phyloP scores from a whole-genome alignment of 2,113 vertebrate species.

The Arizona elegans region DNA sequence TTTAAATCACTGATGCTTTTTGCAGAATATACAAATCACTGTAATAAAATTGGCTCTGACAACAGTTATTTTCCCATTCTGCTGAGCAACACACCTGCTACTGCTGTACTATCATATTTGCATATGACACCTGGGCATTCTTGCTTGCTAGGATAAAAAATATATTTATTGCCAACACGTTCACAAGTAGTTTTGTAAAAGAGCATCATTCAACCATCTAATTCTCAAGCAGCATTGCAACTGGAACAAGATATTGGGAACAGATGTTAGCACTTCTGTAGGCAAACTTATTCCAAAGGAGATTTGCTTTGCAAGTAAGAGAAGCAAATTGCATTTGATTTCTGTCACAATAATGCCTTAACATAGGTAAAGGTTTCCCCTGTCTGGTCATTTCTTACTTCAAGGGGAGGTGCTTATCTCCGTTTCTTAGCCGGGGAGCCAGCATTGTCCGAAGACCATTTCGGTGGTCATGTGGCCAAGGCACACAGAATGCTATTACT shows the following conservation, averaged over 20 bases:
- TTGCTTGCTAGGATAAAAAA: background rate
- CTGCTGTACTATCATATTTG: background rate
- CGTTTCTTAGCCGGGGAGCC: background rate
- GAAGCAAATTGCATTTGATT: background rate
- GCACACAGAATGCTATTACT: background rate
- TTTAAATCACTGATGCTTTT: background rate
- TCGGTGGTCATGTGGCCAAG: background rate
- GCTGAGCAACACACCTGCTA: background rate
- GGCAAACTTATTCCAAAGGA: background rate
- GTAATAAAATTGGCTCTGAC: background rate
- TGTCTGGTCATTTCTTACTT: background rate
- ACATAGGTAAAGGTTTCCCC: background rate
- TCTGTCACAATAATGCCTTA: background rate
- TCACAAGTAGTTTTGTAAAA: background rate
- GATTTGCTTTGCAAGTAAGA: background rate
- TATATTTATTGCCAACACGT: background rate
- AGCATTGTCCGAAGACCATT: background rate
- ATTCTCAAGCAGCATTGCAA: background rate
- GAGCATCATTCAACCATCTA: background rate
- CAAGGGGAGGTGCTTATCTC: background rate
- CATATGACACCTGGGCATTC: background rate
- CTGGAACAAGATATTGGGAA: background rate
- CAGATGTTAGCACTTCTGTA: background rate
- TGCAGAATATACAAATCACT: background rate
- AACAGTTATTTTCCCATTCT: background rate